Base-by-base conservation (phyloP, 2,888 invertebrate genomes). In the Thumatha senex region DNA sequence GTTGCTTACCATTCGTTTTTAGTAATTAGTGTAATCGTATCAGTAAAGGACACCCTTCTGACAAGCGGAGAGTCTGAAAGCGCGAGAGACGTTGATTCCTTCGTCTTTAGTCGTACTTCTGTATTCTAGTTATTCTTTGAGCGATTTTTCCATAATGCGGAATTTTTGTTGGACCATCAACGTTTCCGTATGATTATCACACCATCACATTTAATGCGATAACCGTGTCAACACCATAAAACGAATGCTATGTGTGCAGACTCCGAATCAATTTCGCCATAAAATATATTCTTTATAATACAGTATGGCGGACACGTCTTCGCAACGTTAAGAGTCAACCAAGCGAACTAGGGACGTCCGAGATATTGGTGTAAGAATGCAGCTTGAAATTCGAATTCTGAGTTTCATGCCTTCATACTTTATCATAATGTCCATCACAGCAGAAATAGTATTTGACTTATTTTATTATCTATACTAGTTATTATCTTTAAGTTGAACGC, bases 331-430 rank as follows among this genome's bases (percentile, higher is more conserved):
- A 59, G 60, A 70, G 65, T 56, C 63, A 70, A 56, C 61, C 62
- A 11, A 31, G 39, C n/a, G 31, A 34, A 35, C 35, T 43, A 48
- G 59, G 57, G 53, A 61, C 60, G 71, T 67, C 72, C 69, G 80
- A 81, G 85, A 85, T 86, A 85, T 86, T 86, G 81, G 80, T 78
- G 76, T 67, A 66, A 72, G 74, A 76, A 82, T 78, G 78, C 80
- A 70, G 78, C 79, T 75, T 74, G 63, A 74, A 78, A 78, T 78
- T 78, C 73, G 73, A 66, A 76, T 72, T 70, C 67, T 60, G 66
- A 64, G 70, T 61, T 24, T 5, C 18, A 24, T 24, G 18, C n/a
- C n/a, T n/a, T 24, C 18, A 24, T 5, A 2, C 5, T 24, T 24
- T 24, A 70, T 67, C 63, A 72, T 63, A 62, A 56, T 76, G n/a